Evolutionary conservation across 2,113 vertebrate genomes (phyloP).

Genomic region (Coturnix japonica): DNA sequence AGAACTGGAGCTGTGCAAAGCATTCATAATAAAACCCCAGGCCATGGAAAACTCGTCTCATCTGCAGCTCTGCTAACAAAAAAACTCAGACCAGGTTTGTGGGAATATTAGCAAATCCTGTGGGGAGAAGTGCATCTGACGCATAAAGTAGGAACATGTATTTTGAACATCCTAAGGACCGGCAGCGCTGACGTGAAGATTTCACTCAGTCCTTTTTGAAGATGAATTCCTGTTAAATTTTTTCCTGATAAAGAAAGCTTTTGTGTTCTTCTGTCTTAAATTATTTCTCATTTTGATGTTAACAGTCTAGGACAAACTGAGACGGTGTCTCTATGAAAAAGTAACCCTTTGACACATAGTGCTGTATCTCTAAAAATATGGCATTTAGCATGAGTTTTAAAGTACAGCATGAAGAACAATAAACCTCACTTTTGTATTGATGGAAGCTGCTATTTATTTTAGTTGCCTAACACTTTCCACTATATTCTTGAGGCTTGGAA

Average conservation of each 20-base stretch:
- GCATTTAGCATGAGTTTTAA: not conserved
- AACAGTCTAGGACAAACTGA: not conserved
- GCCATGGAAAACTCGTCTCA: constrained; percentile 63
- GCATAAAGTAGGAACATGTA: not conserved
- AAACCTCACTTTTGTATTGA: not conserved
- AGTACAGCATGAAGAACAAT: not conserved
- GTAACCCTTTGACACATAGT: not conserved
- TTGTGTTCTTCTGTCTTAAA: not conserved
- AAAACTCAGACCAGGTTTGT: constrained; percentile 51
- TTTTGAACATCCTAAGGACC: not conserved
- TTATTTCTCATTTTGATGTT: not conserved
- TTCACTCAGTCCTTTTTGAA: not conserved
- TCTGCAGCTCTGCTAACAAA: constrained; percentile 23
- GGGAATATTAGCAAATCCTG: not conserved
- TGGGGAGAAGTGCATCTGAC: not conserved
- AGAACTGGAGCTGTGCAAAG: constrained; percentile 55
- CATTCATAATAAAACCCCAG: constrained; percentile 58
- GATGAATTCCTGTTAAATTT: not conserved
- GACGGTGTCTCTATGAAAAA: not conserved
- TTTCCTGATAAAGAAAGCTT: not conserved
- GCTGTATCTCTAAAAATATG: not conserved
- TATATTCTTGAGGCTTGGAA: constrained; percentile 35
- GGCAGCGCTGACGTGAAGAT: not conserved
- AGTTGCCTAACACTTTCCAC: constrained; percentile 51
- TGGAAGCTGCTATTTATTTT: constrained; percentile 40